Evolutionary conservation across 2,797 vertebrate species (phyloP).

Genomic region (Malacoraja senta): DNA sequence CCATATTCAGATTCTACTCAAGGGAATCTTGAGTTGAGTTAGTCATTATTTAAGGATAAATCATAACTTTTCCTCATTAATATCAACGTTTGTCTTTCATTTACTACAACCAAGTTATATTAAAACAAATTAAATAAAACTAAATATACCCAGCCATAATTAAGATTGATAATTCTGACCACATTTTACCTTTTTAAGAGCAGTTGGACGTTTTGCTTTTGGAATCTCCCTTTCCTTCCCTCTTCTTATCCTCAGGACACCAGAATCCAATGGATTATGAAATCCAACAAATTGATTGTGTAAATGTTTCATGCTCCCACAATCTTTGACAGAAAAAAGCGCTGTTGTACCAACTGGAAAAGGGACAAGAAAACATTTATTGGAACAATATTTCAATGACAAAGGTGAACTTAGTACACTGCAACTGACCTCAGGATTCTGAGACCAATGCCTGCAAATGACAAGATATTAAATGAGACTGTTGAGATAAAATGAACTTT

Average conservation of each 20-base stretch:
- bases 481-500: background rate
- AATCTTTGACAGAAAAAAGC: slow-evolving; percentile 77
- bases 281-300: slow-evolving; percentile 64
- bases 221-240: slow-evolving; percentile 92
- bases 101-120: background rate
- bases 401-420: background rate
- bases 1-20: background rate
- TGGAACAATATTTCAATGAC: background rate
- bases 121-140: no score
- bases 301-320: slow-evolving; percentile 60
- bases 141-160: no score
- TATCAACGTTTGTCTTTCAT: background rate
- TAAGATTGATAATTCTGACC: background rate
- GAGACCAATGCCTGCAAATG: background rate
- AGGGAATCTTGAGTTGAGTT: background rate
- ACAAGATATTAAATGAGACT: background rate
- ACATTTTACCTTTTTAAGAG: slow-evolving; percentile 84
- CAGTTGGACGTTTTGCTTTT: slow-evolving; percentile 91
- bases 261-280: slow-evolving; percentile 82
- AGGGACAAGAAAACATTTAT: background rate
- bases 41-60: background rate
- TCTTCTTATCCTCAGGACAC: slow-evolving; percentile 79
- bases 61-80: background rate
- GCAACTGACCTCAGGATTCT: background rate
- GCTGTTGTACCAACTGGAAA: slow-evolving; percentile 76